Percentiles rank a stretch among this genome's conserved stretches.
Conservation (phyloP, 2,113 vertebrate genomes). For the Oncorhynchus keta region DNA sequence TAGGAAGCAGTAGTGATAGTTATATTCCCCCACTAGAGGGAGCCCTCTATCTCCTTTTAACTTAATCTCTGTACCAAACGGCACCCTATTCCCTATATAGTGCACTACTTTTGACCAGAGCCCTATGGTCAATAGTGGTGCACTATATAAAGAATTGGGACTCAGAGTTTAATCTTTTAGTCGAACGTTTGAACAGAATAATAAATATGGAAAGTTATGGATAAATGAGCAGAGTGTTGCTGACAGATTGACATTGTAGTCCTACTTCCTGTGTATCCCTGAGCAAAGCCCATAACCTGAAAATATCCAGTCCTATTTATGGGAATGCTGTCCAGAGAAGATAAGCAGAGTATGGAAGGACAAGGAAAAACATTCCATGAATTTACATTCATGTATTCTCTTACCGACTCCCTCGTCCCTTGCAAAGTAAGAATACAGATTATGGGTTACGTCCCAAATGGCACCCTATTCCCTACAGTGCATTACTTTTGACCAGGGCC, state of each 20-base stretch:
- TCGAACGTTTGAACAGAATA: not conserved
- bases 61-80: not conserved
- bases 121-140: too few relatives aligned
- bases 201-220: not conserved
- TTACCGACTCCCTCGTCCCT: conserved; percentile 1
- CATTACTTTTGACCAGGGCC: too few relatives aligned
- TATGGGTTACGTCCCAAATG: not conserved
- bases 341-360: not conserved
- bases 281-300: not conserved
- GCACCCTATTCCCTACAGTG: too few relatives aligned
- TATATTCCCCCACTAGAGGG: not conserved
- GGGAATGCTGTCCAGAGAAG: conserved; percentile 27
- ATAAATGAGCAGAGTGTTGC: not conserved
- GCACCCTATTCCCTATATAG: too few relatives aligned
- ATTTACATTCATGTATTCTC: conserved; percentile 21
- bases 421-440: conserved; percentile 12
- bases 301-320: not conserved
- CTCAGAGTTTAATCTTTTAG: too few relatives aligned
- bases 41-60: not conserved
- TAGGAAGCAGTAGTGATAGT: too few relatives aligned
- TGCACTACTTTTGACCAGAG: too few relatives aligned
- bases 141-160: not conserved
- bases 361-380: not conserved
- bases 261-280: not conserved
- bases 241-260: not conserved